phyloP scores from a whole-genome alignment of 92 coral and sea anemone genomes.

The Palythoa caribaeorum region DNA sequence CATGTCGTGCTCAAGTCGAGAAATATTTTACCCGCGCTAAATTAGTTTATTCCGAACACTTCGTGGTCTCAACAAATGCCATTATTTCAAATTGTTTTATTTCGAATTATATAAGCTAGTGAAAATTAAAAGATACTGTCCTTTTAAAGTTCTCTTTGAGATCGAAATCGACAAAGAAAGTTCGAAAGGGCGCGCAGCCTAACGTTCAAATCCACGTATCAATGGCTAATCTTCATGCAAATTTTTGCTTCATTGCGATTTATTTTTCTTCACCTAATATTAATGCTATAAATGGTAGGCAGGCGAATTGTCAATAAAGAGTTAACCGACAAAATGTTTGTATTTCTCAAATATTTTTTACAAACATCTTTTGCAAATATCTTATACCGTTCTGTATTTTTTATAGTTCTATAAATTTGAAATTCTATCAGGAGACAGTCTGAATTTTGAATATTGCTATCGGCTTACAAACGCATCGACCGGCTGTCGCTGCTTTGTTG shows the following conservation, averaged over 20 bases:
- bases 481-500: too few species aligned
- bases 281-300: background rate
- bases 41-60: background rate
- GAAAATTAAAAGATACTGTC: background rate
- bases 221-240: background rate
- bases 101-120: background rate
- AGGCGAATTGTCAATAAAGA: constrained; percentile 24
- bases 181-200: background rate
- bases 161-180: background rate
- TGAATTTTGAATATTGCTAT: too few species aligned
- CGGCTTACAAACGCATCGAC: too few species aligned
- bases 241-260: background rate
- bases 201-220: background rate
- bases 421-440: too few species aligned
- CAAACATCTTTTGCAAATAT: too few species aligned
- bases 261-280: background rate
- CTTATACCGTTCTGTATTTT: too few species aligned
- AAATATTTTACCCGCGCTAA: background rate
- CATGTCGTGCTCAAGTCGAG: background rate
- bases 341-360: background rate
- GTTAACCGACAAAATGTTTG: background rate
- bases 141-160: background rate
- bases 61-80: background rate
- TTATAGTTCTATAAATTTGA: too few species aligned
- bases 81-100: background rate